phyloP scores from a whole-genome alignment of 1,140 invertebrate genomes.

The Pseudomyrmex gracilis region DNA sequence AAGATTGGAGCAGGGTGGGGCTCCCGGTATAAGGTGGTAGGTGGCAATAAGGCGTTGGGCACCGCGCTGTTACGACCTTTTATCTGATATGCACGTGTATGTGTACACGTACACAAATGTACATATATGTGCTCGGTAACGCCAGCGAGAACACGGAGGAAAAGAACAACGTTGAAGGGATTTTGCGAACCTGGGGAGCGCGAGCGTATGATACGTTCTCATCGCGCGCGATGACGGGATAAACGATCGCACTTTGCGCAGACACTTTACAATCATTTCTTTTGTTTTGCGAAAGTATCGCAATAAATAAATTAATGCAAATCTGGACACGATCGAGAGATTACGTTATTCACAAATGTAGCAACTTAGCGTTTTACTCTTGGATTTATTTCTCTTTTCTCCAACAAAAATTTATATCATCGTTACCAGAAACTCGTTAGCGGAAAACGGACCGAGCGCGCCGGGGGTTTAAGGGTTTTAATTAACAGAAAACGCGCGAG shows the following conservation, averaged over 20 bases:
- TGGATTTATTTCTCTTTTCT: too few species aligned
- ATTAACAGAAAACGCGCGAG: conserved; percentile 2
- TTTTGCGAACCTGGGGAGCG: background rate
- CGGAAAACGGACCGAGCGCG: too few species aligned
- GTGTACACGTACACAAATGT: background rate
- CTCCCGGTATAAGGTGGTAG: conserved; percentile 64
- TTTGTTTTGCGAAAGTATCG: too few species aligned
- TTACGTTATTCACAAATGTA: too few species aligned
- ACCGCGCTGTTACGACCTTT: conserved; percentile 83
- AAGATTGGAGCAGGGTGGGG: conserved; percentile 54
- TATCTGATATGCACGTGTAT: conserved; percentile 76
- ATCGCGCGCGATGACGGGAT: background rate
- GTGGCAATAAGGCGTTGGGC: conserved; percentile 81
- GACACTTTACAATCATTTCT: background rate
- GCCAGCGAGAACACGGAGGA: background rate
- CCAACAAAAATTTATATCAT: too few species aligned
- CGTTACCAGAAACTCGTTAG: too few species aligned
- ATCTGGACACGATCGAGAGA: too few species aligned
- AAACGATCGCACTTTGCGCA: background rate
- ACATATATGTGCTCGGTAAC: background rate
- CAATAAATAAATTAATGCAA: background rate
- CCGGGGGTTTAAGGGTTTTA: background rate
- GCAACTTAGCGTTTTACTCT: too few species aligned
- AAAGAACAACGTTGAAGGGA: too few species aligned
- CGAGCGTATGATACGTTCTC: background rate